Evolutionary conservation across 2,797 vertebrate genomes (phyloP).

Genomic region (Cottoperca gobio): DNA sequence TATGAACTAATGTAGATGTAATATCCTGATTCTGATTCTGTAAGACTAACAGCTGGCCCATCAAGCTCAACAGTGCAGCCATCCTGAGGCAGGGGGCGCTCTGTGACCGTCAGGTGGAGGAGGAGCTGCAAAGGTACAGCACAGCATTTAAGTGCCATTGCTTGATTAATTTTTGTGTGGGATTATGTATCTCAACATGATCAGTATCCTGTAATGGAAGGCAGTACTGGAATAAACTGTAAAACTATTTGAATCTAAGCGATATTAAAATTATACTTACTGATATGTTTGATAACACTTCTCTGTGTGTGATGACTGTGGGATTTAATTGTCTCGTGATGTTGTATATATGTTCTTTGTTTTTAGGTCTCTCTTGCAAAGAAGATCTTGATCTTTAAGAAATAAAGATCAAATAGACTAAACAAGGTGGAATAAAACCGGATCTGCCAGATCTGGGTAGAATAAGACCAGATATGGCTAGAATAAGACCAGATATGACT

Average conservation of each 20-base stretch:
- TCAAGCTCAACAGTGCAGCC: slow-evolving; percentile 91
- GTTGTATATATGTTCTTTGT: background rate
- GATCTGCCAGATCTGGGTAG: too few species aligned
- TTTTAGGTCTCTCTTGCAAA: background rate
- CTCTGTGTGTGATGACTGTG: background rate
- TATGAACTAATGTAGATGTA: background rate
- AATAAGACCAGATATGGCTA: too few species aligned
- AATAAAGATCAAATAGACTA: background rate
- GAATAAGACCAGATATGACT: too few species aligned
- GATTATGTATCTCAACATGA: background rate
- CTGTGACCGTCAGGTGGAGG: slow-evolving; percentile 87
- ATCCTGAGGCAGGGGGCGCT: slow-evolving; percentile 90
- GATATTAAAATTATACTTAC: background rate
- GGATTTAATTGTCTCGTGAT: background rate
- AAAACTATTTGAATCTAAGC: background rate
- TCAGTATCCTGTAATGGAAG: too few species aligned
- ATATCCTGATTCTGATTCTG: slow-evolving; percentile 32
- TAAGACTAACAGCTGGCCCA: slow-evolving; percentile 82
- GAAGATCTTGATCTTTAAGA: background rate
- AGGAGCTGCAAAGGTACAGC: slow-evolving; percentile 90
- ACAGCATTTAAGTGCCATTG: background rate
- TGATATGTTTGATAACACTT: background rate
- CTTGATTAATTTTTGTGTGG: background rate
- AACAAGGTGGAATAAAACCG: too few species aligned
- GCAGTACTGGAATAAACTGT: background rate